These are phyloP conservation scores for Garra rufa DNA, from an alignment of 2,113 vertebrate genomes.

Conservation along the genomic window DNA sequence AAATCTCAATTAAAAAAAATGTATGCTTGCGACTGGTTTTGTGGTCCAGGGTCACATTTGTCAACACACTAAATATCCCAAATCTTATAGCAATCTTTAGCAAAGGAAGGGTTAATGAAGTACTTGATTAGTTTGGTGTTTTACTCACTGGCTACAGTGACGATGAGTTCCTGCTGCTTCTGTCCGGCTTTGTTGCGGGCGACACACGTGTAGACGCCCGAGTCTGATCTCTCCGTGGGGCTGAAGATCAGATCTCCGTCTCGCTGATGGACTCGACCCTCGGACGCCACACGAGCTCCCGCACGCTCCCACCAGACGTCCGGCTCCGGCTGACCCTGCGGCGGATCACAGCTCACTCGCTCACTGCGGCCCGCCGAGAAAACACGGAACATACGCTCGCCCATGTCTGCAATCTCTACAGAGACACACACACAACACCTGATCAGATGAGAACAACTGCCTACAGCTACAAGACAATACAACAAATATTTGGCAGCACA, in stretches of 20 bases:
- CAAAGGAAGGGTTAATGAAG: neutral
- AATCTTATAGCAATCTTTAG: neutral
- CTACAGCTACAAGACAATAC: too few relatives aligned
- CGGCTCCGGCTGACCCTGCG: constrained; percentile 81
- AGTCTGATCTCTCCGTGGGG: constrained; percentile 76
- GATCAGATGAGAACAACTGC: too few relatives aligned
- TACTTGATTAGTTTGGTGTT: too few relatives aligned
- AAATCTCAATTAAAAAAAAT: too few relatives aligned
- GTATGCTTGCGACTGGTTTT: too few relatives aligned
- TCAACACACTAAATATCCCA: neutral
- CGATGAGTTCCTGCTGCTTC: constrained; percentile 81
- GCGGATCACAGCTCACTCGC: constrained; percentile 79
- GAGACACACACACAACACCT: neutral
- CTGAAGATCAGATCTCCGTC: constrained; percentile 83
- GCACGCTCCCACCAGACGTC: constrained; percentile 89
- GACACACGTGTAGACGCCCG: constrained; percentile 86
- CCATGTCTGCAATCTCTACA: constrained; percentile 91
- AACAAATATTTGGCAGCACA: too few relatives aligned
- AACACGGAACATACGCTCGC: constrained; percentile 70
- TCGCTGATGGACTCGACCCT: constrained; percentile 86
- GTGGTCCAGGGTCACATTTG: too few relatives aligned
- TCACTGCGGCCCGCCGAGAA: constrained; percentile 82
- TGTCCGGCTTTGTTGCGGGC: constrained; percentile 91
- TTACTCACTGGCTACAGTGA: constrained; percentile 92
- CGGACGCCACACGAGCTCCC: constrained; percentile 73